phyloP scores from a whole-genome alignment of 2,888 invertebrate species.

The Conops quadrifasciatus region DNA sequence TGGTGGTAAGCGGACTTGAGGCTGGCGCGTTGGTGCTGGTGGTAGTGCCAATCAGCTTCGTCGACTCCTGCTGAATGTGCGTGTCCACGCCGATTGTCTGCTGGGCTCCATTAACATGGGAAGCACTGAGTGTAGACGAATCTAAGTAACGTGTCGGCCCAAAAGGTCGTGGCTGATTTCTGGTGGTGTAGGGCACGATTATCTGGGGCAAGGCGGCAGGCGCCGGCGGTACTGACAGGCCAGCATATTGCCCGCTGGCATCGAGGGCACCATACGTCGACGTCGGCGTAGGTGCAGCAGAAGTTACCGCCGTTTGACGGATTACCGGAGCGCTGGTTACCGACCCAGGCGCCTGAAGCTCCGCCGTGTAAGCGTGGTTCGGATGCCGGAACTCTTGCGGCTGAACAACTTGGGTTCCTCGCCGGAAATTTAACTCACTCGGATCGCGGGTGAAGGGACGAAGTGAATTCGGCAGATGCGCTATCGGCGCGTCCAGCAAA shows the following conservation, averaged over 20 bases:
- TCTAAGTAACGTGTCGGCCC: slow-evolving; percentile 58
- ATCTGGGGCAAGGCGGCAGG: slow-evolving; percentile 71
- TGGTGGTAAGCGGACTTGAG: slow-evolving; percentile 56
- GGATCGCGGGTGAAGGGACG: slow-evolving; percentile 67
- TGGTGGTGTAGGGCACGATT: slow-evolving; percentile 81
- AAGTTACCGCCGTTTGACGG: slow-evolving; percentile 45
- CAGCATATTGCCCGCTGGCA: slow-evolving; percentile 60
- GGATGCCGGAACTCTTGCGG: slow-evolving; percentile 32
- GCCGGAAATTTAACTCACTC: slow-evolving; percentile 53
- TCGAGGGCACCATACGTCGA: slow-evolving; percentile 62
- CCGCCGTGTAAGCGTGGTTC: slow-evolving; percentile 40
- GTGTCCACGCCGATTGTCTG: slow-evolving; percentile 63
- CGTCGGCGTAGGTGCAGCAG: slow-evolving; percentile 56
- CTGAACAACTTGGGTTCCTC: slow-evolving; percentile 35
- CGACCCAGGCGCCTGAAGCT: not conserved
- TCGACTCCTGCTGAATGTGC: slow-evolving; percentile 67
- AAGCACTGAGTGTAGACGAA: slow-evolving; percentile 47
- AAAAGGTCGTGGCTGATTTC: slow-evolving; percentile 69
- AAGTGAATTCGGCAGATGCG: slow-evolving; percentile 64
- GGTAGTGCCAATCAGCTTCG: slow-evolving; percentile 64
- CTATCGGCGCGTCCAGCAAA: slow-evolving; percentile 70
- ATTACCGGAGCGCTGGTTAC: slow-evolving; percentile 43
- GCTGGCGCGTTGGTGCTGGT: slow-evolving; percentile 58
- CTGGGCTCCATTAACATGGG: slow-evolving; percentile 54
- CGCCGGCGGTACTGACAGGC: slow-evolving; percentile 57